phyloP scores from a whole-genome alignment of 2,888 invertebrate species.

The Hyalella azteca region DNA sequence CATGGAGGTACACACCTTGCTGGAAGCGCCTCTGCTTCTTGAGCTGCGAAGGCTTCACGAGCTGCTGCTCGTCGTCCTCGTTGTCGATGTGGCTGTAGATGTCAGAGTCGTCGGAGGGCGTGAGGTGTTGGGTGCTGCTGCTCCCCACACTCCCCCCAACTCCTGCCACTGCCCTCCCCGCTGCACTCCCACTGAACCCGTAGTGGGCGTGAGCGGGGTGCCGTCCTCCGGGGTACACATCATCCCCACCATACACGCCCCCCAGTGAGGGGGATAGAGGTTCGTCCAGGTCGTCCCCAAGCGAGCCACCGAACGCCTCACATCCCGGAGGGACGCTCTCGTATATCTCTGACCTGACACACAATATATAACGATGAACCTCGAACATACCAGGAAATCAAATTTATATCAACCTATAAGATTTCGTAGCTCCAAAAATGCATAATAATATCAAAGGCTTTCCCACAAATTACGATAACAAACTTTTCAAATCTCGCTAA shows the following conservation, averaged over 20 bases:
- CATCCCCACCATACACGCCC: slow-evolving; percentile 60
- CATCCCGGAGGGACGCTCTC: slow-evolving; percentile 70
- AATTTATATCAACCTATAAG: too few relatives aligned
- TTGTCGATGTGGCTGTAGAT: slow-evolving; percentile 70
- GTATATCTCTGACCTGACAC: slow-evolving; percentile 71
- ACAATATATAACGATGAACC: too few relatives aligned
- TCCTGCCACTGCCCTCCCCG: slow-evolving; percentile 36
- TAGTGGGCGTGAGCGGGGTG: neutral
- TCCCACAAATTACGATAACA: too few relatives aligned
- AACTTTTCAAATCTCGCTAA: too few relatives aligned
- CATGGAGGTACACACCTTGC: neutral
- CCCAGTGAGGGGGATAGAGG: slow-evolving; percentile 65
- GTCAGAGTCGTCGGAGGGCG: slow-evolving; percentile 63
- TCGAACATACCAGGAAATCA: too few relatives aligned
- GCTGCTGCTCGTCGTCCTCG: slow-evolving; percentile 63
- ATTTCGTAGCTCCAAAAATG: too few relatives aligned
- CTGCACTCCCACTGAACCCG: slow-evolving; percentile 27
- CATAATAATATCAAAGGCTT: too few relatives aligned
- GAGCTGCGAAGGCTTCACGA: slow-evolving; percentile 65
- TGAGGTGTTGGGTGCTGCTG: slow-evolving; percentile 45
- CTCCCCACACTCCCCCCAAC: slow-evolving; percentile 43
- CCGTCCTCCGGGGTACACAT: neutral
- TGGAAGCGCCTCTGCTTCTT: slow-evolving; percentile 61
- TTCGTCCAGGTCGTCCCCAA: slow-evolving; percentile 63
- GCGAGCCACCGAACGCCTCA: slow-evolving; percentile 60